Conservation (phyloP, 2,797 vertebrate species). For the Darevskia mixta region DNA sequence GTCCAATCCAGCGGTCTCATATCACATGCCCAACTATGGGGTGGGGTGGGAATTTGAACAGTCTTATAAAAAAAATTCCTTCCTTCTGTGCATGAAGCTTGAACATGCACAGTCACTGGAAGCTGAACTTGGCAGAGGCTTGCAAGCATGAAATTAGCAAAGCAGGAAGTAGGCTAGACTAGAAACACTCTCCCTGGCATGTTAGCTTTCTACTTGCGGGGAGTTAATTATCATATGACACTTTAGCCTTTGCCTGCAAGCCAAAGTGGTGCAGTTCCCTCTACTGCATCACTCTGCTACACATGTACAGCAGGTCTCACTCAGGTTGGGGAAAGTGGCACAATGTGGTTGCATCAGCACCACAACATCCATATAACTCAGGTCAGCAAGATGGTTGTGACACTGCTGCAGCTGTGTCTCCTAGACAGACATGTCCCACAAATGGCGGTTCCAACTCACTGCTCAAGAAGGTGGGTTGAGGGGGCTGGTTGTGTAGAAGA, state of each 20-base stretch:
- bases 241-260: no score
- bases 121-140: neutral
- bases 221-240: neutral
- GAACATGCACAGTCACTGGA: no score
- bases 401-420: neutral
- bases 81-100: neutral
- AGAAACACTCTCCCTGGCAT: neutral
- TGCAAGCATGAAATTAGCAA: neutral
- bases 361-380: neutral
- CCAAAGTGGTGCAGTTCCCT: neutral
- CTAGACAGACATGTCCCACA: neutral
- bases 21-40: neutral
- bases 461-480: neutral
- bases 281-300: neutral
- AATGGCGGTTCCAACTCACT: neutral
- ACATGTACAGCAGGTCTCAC: neutral
- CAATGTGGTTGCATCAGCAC: neutral
- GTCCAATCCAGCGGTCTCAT: neutral
- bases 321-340: neutral
- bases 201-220: neutral
- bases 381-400: neutral
- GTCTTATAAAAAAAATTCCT: neutral
- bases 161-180: neutral
- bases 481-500: neutral
- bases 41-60: neutral